These are phyloP conservation scores for Artemia sinica DNA, from an alignment of 2,888 invertebrate genomes.

Conservation along the genomic window DNA sequence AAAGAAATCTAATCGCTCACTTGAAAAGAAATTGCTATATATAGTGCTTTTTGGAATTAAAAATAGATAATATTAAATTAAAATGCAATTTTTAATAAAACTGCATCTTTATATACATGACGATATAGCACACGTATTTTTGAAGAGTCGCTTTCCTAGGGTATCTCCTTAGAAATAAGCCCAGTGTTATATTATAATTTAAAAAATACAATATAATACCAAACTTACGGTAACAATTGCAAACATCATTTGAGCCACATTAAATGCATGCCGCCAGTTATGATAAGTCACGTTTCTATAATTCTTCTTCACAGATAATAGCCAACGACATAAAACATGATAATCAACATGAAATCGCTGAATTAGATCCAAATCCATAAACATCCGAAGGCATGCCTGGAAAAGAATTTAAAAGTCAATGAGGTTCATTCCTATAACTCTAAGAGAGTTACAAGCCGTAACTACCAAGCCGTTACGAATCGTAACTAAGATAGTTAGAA, in stretches of 20 bases:
- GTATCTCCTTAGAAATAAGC: background rate
- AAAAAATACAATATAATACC: background rate
- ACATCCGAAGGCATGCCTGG: constrained; percentile 77
- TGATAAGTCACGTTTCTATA: constrained; percentile 87
- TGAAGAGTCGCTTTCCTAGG: no score
- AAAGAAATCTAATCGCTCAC: no score
- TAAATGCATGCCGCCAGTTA: constrained; percentile 92
- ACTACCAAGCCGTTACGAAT: no score
- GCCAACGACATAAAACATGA: constrained; percentile 72
- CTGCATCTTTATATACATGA: no score
- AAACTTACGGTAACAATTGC: constrained; percentile 65
- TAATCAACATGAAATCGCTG: constrained; percentile 84
- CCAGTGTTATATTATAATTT: background rate
- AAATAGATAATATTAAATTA: no score
- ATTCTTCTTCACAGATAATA: constrained; percentile 81
- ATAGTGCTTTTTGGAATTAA: no score
- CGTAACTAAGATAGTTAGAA: no score
- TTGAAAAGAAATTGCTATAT: no score
- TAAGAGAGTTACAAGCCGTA: no score
- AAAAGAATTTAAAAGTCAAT: constrained; percentile 24
- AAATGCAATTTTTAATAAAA: no score
- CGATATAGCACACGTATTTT: no score
- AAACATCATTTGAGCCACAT: constrained; percentile 95
- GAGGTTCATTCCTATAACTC: background rate
- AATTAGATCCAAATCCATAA: constrained; percentile 77